Conservation (phyloP, 2,113 vertebrate species). For the Chaetorhynchus papuensis region DNA sequence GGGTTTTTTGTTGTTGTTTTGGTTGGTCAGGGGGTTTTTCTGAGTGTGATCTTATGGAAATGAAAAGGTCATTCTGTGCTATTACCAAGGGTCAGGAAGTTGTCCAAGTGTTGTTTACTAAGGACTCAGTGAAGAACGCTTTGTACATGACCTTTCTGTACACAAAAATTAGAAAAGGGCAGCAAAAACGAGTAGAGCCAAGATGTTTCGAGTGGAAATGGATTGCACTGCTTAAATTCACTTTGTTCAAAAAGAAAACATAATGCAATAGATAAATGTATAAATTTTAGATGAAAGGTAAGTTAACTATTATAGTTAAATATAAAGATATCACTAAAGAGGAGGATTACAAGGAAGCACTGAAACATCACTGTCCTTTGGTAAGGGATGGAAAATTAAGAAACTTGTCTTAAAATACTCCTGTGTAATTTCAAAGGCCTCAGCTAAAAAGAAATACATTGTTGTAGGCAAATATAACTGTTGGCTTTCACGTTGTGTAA, state of each 20-base stretch:
- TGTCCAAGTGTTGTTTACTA: background rate
- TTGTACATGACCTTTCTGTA: background rate
- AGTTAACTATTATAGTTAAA: background rate
- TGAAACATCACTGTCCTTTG: background rate
- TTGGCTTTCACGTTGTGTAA: background rate
- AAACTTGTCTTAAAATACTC: background rate
- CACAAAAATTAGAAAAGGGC: background rate
- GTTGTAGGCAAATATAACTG: background rate
- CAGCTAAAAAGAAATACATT: background rate
- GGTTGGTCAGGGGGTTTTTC: fast-evolving
- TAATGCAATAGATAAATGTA: background rate
- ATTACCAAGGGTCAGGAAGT: background rate
- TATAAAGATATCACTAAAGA: background rate
- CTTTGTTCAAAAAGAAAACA: background rate
- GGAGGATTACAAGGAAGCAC: background rate
- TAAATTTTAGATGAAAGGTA: background rate
- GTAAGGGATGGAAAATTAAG: background rate
- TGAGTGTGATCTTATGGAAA: background rate
- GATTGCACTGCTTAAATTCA: background rate
- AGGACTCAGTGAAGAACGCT: background rate
- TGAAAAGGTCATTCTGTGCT: background rate
- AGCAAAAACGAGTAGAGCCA: background rate
- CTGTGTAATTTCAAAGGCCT: background rate
- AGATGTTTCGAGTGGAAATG: background rate
- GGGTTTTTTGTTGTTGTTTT: background rate